Base-by-base conservation (phyloP, 2,888 invertebrate genomes). In the Polylopha cassiicola region DNA sequence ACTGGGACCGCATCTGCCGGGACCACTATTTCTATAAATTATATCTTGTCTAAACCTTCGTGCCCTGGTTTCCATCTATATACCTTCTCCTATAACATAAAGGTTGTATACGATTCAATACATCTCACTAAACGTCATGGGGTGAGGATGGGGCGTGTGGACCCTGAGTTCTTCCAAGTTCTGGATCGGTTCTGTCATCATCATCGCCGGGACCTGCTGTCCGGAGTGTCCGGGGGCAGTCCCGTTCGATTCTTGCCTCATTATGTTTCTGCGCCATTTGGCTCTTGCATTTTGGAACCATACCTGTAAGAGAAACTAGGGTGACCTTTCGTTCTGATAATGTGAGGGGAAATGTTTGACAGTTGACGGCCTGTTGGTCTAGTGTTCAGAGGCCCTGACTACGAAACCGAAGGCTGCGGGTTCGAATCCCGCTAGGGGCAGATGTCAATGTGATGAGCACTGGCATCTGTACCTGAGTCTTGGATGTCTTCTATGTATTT, bases 251-350 rank as follows among this genome's bases (percentile, higher is more conserved):
- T 95, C 95, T 65, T 95, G 95, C 31, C 95, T 86, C 92, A 95
- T 94, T 70, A 95, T 90, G 75, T 95, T 98, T 33, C 99, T 90
- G 51, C 99, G 91, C 94, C 97, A 99, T 86, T 99, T 99, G 20
- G 99, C 99, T 33, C 99, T 88, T 0, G 99, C 98, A 73, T 99
- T 99, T 89, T 99, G 99, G 78, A 99, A 99, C 99, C 99, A 99
- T 1, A 99, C 98, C 98, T 99, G 52, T 61, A 6, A 58, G 38
- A 27, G 41, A 42, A 43, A 26, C 29, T 7, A 11, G 20, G n/a
- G n/a, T n/a, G n/a, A n/a, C n/a, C n/a, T n/a, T n/a, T n/a, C n/a
- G n/a, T 17, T 4, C 6, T 17, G 3, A 4, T 17, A 17, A 4
- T 17, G 3, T 17, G 3, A 4, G 6, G 3, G 15, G 4, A 15